Conservation (phyloP, 2,797 vertebrate species). For the Notolabrus celidotus region DNA sequence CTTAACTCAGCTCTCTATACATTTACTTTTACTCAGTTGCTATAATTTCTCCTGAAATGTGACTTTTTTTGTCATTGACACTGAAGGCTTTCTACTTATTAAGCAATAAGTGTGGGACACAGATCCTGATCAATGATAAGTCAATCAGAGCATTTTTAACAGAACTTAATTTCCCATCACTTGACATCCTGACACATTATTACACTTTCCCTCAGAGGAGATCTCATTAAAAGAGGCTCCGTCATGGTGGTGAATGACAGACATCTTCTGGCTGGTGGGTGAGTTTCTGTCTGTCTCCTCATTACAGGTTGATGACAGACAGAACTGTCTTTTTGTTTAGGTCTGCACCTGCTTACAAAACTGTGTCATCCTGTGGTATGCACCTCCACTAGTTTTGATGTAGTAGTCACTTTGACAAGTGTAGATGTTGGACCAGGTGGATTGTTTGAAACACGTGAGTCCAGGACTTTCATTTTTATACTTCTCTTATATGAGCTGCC, state of each 20-base stretch:
- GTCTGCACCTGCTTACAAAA: conserved; percentile 16
- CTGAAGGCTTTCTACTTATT: too few species aligned
- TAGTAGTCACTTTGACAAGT: conserved; percentile 15
- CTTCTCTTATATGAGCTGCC: background rate
- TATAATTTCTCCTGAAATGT: too few species aligned
- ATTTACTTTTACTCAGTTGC: too few species aligned
- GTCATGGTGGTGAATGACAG: conserved; percentile 56
- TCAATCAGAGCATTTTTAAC: conserved; percentile 3
- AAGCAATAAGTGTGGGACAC: background rate
- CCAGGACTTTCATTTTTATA: conserved; percentile 12
- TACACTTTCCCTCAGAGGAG: background rate
- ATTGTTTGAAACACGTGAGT: conserved; percentile 24
- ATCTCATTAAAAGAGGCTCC: conserved; percentile 52
- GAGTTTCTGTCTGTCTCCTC: conserved; percentile 49
- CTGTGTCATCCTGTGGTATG: conserved; percentile 32
- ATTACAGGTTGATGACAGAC: conserved; percentile 68
- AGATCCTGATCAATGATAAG: conserved; percentile 8
- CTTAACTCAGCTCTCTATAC: too few species aligned
- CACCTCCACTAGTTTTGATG: conserved; percentile 17
- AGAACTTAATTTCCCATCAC: conserved; percentile 33
- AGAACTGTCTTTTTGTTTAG: conserved; percentile 42
- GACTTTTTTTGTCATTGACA: too few species aligned
- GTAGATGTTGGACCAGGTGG: background rate
- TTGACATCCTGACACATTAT: conserved; percentile 16
- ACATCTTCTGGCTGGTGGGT: conserved; percentile 34